Percentiles rank a stretch among this genome's conserved stretches.
Conservation (phyloP, 1,140 invertebrate genomes). For the Tachypleus tridentatus region DNA sequence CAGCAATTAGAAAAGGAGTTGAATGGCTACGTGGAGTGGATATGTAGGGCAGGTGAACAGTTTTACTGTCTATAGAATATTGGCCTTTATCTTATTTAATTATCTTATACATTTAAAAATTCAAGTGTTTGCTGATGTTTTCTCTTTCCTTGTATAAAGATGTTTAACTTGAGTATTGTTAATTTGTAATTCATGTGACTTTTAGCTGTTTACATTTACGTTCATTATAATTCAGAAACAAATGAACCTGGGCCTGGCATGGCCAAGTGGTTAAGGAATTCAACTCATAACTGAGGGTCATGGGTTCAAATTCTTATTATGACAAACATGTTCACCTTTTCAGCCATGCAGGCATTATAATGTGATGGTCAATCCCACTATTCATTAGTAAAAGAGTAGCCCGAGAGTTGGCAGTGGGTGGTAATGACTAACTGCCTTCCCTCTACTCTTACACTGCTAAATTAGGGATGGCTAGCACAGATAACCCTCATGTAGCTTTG, state of each 20-base stretch:
- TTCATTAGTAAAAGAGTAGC: no score
- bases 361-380: no score
- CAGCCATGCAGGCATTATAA: no score
- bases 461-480: no score
- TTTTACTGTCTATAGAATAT: neutral
- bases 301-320: neutral
- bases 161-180: conserved; percentile 67
- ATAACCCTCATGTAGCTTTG: no score
- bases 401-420: no score
- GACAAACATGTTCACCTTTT: no score
- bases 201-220: neutral
- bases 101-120: neutral
- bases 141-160: conserved; percentile 53
- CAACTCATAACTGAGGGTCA: neutral
- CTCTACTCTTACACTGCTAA: no score
- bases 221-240: neutral
- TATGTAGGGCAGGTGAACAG: conserved; percentile 92
- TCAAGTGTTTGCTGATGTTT: neutral
- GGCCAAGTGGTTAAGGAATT: neutral
- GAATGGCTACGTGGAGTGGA: conserved; percentile 99
- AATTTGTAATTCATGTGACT: neutral
- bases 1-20: conserved; percentile 98
- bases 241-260: neutral
- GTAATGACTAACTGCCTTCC: no score
- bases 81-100: neutral